phyloP scores from a whole-genome alignment of 2,888 invertebrate species.

The Drosophila nigritarsus region DNA sequence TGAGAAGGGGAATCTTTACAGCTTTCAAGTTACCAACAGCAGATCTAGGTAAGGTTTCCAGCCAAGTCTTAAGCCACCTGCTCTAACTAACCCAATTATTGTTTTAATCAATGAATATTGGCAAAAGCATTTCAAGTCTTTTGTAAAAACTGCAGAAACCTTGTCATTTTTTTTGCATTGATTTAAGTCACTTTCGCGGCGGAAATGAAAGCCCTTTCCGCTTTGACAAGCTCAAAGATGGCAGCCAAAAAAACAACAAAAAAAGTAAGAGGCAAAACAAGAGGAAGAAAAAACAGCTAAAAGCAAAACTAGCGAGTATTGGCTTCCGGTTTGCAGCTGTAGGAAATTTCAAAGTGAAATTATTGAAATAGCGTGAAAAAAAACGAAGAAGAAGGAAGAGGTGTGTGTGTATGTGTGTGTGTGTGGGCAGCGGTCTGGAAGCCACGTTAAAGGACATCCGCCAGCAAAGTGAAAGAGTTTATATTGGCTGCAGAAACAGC shows the following conservation, averaged over 20 bases:
- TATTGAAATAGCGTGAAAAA: slow-evolving; percentile 77
- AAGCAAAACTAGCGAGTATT: slow-evolving; percentile 58
- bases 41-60: background rate
- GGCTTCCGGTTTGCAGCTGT: slow-evolving; percentile 63
- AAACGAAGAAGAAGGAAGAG: background rate
- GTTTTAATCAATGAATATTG: background rate
- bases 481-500: slow-evolving; percentile 53
- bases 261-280: slow-evolving; percentile 38
- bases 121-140: background rate
- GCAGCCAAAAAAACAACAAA: slow-evolving; percentile 38
- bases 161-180: background rate
- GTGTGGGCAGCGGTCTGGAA: slow-evolving; percentile 68
- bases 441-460: slow-evolving; percentile 82
- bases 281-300: slow-evolving; percentile 26
- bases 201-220: slow-evolving; percentile 83
- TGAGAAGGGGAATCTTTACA: background rate
- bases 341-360: slow-evolving; percentile 81
- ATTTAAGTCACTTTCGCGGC: slow-evolving; percentile 54
- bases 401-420: background rate
- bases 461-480: slow-evolving; percentile 72
- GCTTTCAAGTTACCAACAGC: background rate
- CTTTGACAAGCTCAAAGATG: slow-evolving; percentile 70
- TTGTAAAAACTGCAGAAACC: background rate
- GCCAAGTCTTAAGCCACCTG: background rate
- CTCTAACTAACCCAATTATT: background rate